Percentiles rank a stretch among this genome's conserved stretches.
Conservation (phyloP, 2,797 vertebrate genomes). For the Syngnathus acus region DNA sequence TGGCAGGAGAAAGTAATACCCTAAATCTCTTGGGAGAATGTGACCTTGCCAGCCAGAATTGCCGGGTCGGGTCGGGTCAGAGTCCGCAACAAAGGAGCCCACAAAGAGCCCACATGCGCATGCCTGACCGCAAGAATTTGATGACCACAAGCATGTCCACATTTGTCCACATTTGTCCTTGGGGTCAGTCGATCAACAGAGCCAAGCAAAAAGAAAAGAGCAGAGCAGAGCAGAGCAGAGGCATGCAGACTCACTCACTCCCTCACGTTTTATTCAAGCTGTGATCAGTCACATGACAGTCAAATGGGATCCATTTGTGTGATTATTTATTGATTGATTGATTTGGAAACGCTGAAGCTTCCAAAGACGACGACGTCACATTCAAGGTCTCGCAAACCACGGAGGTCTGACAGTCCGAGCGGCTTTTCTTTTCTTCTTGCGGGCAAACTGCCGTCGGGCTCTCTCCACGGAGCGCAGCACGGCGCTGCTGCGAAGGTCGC, state of each 20-base stretch:
- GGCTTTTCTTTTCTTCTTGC: conserved; percentile 58
- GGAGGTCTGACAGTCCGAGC: not conserved
- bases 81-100: conserved; percentile 44
- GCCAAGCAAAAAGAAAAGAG: too few relatives aligned
- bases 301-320: not conserved
- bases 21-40: conserved; percentile 66
- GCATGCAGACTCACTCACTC: not conserved
- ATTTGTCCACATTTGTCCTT: too few relatives aligned
- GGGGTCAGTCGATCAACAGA: too few relatives aligned
- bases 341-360: conserved; percentile 17
- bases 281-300: conserved; percentile 26
- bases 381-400: conserved; percentile 6
- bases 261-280: conserved; percentile 34
- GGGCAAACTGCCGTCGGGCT: conserved; percentile 41
- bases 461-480: conserved; percentile 49
- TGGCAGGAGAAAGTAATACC: conserved; percentile 31
- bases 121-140: not conserved
- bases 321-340: conserved; percentile 7
- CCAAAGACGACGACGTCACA: not conserved
- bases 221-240: not conserved
- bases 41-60: conserved; percentile 34
- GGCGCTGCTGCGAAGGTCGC: conserved; percentile 28
- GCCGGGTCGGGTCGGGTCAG: conserved; percentile 15
- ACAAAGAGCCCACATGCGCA: conserved; percentile 10
- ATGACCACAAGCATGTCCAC: too few relatives aligned